Evolutionary conservation across 2,797 vertebrate species (phyloP).

Genomic region (Remorina albescens): DNA sequence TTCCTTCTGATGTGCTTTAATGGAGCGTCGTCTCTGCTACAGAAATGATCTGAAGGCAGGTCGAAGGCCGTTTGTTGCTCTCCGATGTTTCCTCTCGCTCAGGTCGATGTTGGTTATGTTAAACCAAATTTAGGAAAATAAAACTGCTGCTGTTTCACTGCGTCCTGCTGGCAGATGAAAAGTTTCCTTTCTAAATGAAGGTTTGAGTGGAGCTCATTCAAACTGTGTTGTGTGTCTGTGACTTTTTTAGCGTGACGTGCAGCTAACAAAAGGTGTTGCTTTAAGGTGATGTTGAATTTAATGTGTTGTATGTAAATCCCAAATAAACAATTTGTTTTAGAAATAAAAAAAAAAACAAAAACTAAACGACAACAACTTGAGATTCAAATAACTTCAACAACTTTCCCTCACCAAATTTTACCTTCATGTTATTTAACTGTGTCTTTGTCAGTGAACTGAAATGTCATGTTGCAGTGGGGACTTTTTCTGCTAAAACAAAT

Average conservation of each 20-base stretch:
- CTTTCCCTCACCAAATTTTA: neutral
- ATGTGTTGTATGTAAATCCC: neutral
- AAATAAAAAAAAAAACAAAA: neutral
- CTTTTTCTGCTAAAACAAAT: too few species aligned
- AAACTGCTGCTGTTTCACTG: conserved; percentile 34
- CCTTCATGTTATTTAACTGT: neutral
- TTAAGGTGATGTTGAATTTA: conserved; percentile 2
- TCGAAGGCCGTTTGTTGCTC: conserved; percentile 26
- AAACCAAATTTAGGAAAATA: conserved; percentile 38
- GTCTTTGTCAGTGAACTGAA: neutral
- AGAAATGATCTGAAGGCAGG: conserved; percentile 35
- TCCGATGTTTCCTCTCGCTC: conserved; percentile 4
- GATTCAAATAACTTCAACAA: neutral
- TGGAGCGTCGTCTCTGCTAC: conserved; percentile 27
- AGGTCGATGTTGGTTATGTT: conserved; percentile 36
- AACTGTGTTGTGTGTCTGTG: neutral
- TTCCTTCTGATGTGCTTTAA: conserved; percentile 55
- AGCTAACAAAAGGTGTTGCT: neutral
- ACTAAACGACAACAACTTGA: neutral
- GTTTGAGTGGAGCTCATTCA: neutral
- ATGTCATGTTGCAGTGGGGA: neutral
- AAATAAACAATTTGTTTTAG: neutral
- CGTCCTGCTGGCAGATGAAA: conserved; percentile 20
- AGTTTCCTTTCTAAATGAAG: conserved; percentile 30
- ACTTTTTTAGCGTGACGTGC: neutral